phyloP scores from a whole-genome alignment of 2,797 vertebrate species.

The Helarctos malayanus region DNA sequence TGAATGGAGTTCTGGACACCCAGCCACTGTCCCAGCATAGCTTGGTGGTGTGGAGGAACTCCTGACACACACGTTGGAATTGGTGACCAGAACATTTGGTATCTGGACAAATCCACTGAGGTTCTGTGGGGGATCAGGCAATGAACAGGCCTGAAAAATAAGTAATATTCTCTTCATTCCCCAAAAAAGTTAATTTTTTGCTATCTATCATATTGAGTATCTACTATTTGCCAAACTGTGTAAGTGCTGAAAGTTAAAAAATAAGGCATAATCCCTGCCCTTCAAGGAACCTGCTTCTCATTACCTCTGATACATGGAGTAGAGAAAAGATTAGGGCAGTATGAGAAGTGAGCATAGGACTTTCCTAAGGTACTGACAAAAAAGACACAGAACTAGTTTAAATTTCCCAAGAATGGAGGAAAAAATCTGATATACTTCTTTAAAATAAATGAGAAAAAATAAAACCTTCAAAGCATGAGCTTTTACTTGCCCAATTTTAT shows the following conservation, averaged over 20 bases:
- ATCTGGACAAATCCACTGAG: background rate
- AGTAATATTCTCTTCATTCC: background rate
- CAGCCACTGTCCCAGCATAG: background rate
- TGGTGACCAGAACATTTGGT: background rate
- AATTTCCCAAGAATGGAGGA: background rate
- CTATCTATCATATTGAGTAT: background rate
- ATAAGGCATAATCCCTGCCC: background rate
- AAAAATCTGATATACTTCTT: background rate
- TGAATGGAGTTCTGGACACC: background rate
- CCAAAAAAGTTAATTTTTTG: background rate
- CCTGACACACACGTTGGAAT: background rate
- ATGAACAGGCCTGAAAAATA: background rate
- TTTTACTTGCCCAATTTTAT: constrained; percentile 1
- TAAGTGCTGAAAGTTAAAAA: background rate
- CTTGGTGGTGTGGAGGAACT: background rate
- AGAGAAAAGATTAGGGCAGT: background rate
- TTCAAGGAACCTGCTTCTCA: background rate
- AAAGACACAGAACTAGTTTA: background rate
- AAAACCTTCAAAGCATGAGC: background rate
- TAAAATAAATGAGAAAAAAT: constrained; percentile 10
- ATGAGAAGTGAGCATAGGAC: background rate
- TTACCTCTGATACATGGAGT: background rate
- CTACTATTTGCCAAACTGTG: background rate
- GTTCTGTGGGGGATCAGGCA: background rate
- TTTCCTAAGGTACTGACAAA: background rate